Base-by-base conservation (phyloP, 2,888 invertebrate genomes). In the Hirtodrosophila alboralis region DNA sequence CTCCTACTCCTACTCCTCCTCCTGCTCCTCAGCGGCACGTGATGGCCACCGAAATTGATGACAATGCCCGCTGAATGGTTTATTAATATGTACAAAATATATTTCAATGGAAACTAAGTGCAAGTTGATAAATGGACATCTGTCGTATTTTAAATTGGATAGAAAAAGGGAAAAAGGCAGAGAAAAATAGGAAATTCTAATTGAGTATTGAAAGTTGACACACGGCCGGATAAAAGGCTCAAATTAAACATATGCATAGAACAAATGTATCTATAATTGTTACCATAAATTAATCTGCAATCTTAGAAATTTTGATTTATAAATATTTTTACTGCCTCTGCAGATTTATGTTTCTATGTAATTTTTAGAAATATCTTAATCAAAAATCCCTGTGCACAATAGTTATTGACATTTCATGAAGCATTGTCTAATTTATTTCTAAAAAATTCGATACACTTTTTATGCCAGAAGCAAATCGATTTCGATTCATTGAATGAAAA, bases 31-130 rank as follows among this genome's bases (percentile, higher is more conserved):
- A 8, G 9, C 30, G 49, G 64, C 56, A 67, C 66, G 68, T 79
- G 72, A 68, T 52, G 34, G 63, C 67, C 40, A 61, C 36, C 16
- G 60, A 65, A 68, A 59, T 63, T 56, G 60, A 48, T 68, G 66
- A 43, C 54, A 63, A 52, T 56, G 54, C 37, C 26, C 37, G 5
- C 27, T 45, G 41, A 60, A 54, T 60, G 43, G 36, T 45, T 73
- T 64, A 76, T 76, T 73, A 73, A 75, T 63, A 63, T 72, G 60
- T 57, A 57, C 59, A 67, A 40, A 54, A 47, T 38, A 58, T 60
- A 52, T 61, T 62, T 43, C 53, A 58, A 54, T 48, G 41, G 38
- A 44, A 33, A 41, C 40, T 13, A 38, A 43, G 48, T 59, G 49
- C 52, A 16, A 56, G 28, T 60, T 80, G 77, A 66, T 80, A 43